These are phyloP conservation scores for Biston stratarius DNA, from an alignment of 2,888 invertebrate genomes.

Conservation along the genomic window DNA sequence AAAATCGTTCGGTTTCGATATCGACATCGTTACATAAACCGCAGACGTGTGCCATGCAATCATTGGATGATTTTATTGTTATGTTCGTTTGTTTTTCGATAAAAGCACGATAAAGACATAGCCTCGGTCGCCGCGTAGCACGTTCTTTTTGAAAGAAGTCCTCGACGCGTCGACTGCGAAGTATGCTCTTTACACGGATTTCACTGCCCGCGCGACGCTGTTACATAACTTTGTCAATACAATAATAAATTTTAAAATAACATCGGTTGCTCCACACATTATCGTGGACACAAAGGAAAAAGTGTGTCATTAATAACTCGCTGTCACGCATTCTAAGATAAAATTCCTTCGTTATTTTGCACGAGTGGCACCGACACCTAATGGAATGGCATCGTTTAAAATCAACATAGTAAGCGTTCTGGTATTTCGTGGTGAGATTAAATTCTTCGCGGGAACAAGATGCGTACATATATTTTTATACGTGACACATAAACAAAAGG, in stretches of 20 bases:
- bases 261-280: conserved; percentile 60
- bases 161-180: conserved; percentile 38
- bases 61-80: conserved; percentile 62
- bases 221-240: conserved; percentile 66
- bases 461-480: conserved; percentile 43
- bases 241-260: conserved; percentile 64
- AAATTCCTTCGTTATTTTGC: conserved; percentile 65
- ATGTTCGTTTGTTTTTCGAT: conserved; percentile 62
- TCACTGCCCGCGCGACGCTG: conserved; percentile 52
- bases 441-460: conserved; percentile 52
- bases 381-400: conserved; percentile 53
- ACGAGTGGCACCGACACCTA: conserved; percentile 48
- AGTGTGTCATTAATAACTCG: conserved; percentile 60
- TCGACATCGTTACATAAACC: conserved; percentile 67
- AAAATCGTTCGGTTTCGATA: conserved; percentile 63
- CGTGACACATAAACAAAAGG: conserved; percentile 50
- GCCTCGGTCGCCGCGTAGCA: conserved; percentile 47
- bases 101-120: conserved; percentile 69
- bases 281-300: conserved; percentile 55
- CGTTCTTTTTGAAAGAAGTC: conserved; percentile 34
- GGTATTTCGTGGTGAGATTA: conserved; percentile 60
- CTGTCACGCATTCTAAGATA: conserved; percentile 62
- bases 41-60: conserved; percentile 56
- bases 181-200: conserved; percentile 50
- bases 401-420: conserved; percentile 59